Evolutionary conservation across 2,113 vertebrate species (phyloP).

Genomic region (Thalassarche chlororhynchos): DNA sequence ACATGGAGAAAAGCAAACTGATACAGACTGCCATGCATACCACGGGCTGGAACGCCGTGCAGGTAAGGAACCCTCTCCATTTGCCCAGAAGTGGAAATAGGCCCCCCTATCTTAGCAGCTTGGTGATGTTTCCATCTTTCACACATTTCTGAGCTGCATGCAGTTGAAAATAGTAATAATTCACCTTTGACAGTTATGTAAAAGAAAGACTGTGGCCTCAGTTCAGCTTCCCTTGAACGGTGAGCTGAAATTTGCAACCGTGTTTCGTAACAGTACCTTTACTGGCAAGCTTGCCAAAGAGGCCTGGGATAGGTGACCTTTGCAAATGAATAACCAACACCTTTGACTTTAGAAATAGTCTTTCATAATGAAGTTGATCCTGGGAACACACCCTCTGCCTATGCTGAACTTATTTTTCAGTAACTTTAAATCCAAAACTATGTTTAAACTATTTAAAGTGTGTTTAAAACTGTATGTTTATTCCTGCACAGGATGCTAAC

Average conservation of each 20-base stretch:
- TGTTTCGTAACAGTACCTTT: constrained; percentile 13
- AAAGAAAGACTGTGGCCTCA: not conserved
- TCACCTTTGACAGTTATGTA: not conserved
- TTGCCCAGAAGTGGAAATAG: not conserved
- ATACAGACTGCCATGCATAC: fast-evolving
- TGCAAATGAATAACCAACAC: constrained; percentile 44
- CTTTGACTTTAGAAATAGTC: constrained; percentile 18
- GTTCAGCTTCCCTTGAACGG: not conserved
- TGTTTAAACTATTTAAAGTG: not conserved
- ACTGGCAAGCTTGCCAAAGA: not conserved
- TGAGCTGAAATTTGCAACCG: not conserved
- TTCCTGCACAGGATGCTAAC: not conserved
- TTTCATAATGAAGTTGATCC: constrained; percentile 2
- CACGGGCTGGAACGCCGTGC: fast-evolving
- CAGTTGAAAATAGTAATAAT: not conserved
- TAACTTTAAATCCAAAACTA: not conserved
- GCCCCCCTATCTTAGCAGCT: not conserved
- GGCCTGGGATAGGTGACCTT: constrained; percentile 15
- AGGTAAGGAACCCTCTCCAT: fast-evolving
- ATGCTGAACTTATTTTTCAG: not conserved
- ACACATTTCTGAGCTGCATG: not conserved
- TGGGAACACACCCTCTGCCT: not conserved
- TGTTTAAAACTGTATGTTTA: not conserved
- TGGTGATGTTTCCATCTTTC: not conserved
- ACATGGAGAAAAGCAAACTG: not conserved